phyloP scores from a whole-genome alignment of 2,797 vertebrate genomes.

The Buceros bicornis region DNA sequence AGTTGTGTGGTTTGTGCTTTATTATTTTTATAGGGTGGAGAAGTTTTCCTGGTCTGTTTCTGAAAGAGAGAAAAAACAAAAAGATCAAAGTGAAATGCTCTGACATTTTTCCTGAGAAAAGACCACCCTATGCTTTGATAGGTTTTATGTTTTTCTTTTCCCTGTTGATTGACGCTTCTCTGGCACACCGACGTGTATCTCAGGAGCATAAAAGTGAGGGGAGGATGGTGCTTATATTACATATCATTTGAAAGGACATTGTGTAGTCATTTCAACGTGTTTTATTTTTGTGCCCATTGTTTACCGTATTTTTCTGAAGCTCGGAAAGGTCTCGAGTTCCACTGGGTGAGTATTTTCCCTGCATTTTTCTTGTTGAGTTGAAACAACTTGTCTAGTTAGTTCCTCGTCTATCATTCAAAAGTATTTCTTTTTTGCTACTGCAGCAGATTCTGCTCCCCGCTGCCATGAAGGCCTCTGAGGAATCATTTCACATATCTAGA shows the following conservation, averaged over 20 bases:
- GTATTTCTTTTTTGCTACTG: not conserved
- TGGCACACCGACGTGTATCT: not conserved
- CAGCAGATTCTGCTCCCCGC: not conserved
- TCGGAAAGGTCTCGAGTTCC: not conserved
- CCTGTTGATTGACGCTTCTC: constrained; percentile 49
- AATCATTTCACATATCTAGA: not conserved
- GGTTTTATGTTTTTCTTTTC: constrained; percentile 56
- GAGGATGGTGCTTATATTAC: not conserved
- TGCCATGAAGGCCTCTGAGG: not conserved
- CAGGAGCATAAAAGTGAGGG: not conserved
- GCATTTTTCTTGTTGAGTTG: not conserved
- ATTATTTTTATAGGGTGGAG: constrained; percentile 78
- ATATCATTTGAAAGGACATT: not conserved
- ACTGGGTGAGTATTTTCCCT: constrained; percentile 13
- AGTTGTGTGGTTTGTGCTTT: constrained; percentile 67
- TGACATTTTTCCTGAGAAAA: constrained; percentile 67
- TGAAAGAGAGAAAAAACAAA: constrained; percentile 25
- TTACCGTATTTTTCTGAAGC: not conserved
- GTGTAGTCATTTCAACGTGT: not conserved
- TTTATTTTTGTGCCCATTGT: not conserved
- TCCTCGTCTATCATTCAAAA: not conserved
- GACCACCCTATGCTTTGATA: constrained; percentile 69
- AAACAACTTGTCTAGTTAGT: constrained; percentile 5
- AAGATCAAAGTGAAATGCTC: constrained; percentile 72
- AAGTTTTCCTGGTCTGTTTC: constrained; percentile 71